Conservation (phyloP, 37 sponge, comb jelly and placozoan genomes). For the Spongilla lacustris region DNA sequence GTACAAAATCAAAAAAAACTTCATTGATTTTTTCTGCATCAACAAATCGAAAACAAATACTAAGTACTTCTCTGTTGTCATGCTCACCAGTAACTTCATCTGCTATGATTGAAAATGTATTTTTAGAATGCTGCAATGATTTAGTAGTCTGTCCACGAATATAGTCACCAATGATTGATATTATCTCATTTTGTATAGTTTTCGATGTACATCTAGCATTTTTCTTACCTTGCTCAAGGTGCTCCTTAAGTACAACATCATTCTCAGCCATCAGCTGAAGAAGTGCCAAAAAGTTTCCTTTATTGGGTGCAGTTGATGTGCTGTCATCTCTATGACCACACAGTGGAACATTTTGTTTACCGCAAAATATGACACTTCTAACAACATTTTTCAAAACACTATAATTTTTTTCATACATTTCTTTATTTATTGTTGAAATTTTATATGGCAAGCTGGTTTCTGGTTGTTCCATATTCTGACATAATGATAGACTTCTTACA, state of each 20-base stretch:
- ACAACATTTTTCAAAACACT: background rate
- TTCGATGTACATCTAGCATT: constrained; percentile 47
- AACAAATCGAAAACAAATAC: constrained; percentile 38
- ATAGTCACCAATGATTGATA: constrained; percentile 14
- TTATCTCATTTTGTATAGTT: constrained; percentile 56
- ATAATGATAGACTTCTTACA: too few relatives aligned
- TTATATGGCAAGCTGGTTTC: too few relatives aligned
- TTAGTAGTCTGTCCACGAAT: constrained; percentile 27
- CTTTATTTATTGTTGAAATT: too few relatives aligned
- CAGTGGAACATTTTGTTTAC: background rate
- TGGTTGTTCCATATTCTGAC: too few relatives aligned
- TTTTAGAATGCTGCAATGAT: constrained; percentile 17
- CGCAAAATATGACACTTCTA: constrained; percentile 2
- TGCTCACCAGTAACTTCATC: constrained; percentile 45
- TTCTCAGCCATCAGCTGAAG: background rate
- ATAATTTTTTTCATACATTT: too few relatives aligned
- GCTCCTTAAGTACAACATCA: constrained; percentile 21
- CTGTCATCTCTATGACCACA: background rate
- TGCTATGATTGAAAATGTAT: constrained; percentile 30
- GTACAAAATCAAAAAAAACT: constrained; percentile 36
- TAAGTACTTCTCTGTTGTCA: constrained; percentile 38
- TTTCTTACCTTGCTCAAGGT: constrained; percentile 21
- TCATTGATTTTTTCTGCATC: constrained; percentile 21
- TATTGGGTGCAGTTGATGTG: background rate
- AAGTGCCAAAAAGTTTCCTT: constrained; percentile 14